Conservation (phyloP, 2,888 invertebrate species). For the Monopis laevigella region DNA sequence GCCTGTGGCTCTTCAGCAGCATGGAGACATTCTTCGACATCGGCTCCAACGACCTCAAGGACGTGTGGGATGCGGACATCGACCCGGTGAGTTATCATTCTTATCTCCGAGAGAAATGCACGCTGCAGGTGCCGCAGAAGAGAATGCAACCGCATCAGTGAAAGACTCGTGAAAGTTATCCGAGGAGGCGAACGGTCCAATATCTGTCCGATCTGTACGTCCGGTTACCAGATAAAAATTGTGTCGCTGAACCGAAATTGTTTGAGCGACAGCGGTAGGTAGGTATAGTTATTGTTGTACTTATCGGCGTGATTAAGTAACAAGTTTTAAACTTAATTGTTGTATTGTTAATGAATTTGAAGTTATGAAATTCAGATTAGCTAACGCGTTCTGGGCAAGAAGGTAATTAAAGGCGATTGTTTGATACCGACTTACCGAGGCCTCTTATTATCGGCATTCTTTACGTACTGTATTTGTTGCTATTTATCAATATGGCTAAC, state of each 20-base stretch:
- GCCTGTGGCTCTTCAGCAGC: constrained; percentile 39
- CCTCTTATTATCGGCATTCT: too few species aligned
- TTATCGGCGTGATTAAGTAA: too few species aligned
- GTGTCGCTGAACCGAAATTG: too few species aligned
- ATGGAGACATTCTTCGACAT: constrained; percentile 83
- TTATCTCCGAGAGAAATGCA: not conserved
- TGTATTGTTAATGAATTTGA: too few species aligned
- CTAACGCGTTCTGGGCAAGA: too few species aligned
- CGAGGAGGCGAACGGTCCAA: not conserved
- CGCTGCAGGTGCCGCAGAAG: not conserved
- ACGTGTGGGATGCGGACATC: constrained; percentile 84
- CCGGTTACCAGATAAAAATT: too few species aligned
- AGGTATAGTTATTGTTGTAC: too few species aligned
- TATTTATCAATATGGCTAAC: not conserved
- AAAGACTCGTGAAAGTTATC: constrained; percentile 2
- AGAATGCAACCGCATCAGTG: not conserved
- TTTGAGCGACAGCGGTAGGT: too few species aligned
- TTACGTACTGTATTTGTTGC: not conserved
- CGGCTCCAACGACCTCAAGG: constrained; percentile 77
- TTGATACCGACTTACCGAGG: too few species aligned
- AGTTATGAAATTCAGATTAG: too few species aligned
- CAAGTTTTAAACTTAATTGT: too few species aligned
- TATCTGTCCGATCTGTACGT: not conserved
- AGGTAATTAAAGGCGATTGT: too few species aligned
- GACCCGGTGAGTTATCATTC: constrained; percentile 76